Percentiles rank a stretch among this genome's conserved stretches.
Evolutionary conservation across 2,797 vertebrate species (phyloP).

Genomic region (Tragopan temminckii): DNA sequence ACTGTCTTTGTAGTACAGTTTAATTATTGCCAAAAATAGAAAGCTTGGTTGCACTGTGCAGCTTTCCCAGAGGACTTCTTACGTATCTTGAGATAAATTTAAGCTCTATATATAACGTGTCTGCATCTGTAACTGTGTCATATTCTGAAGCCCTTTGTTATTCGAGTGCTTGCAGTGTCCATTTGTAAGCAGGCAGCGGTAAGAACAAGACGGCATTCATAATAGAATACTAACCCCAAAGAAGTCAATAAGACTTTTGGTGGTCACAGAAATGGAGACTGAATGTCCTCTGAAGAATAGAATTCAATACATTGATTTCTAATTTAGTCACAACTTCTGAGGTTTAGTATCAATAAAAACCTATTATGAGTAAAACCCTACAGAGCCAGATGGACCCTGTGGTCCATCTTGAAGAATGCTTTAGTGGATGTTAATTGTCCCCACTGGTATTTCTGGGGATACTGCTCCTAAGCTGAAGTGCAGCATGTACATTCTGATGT

Average conservation of each 20-base stretch:
- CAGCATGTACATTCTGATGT: background rate
- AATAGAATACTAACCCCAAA: background rate
- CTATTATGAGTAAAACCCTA: background rate
- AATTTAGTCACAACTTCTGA: background rate
- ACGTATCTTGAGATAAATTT: slow-evolving; percentile 45
- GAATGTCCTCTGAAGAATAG: background rate
- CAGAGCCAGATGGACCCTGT: background rate
- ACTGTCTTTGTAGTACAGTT: slow-evolving; percentile 21
- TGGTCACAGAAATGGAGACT: background rate
- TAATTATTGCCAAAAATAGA: slow-evolving; percentile 74
- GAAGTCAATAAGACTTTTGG: background rate
- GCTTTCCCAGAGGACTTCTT: slow-evolving; percentile 57
- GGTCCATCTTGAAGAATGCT: background rate
- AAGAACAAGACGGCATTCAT: rapidly evolving
- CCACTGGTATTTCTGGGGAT: background rate
- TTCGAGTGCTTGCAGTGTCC: slow-evolving; percentile 28
- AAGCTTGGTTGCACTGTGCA: background rate
- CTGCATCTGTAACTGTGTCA: slow-evolving; percentile 12
- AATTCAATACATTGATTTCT: background rate
- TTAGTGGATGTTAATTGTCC: background rate
- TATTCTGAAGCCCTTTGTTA: slow-evolving; percentile 35
- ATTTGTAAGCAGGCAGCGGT: background rate
- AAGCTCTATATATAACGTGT: slow-evolving; percentile 56
- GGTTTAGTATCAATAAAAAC: background rate
- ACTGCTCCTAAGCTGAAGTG: background rate